phyloP scores from a whole-genome alignment of 2,888 invertebrate genomes.

The Sinohyriopsis cumingii region DNA sequence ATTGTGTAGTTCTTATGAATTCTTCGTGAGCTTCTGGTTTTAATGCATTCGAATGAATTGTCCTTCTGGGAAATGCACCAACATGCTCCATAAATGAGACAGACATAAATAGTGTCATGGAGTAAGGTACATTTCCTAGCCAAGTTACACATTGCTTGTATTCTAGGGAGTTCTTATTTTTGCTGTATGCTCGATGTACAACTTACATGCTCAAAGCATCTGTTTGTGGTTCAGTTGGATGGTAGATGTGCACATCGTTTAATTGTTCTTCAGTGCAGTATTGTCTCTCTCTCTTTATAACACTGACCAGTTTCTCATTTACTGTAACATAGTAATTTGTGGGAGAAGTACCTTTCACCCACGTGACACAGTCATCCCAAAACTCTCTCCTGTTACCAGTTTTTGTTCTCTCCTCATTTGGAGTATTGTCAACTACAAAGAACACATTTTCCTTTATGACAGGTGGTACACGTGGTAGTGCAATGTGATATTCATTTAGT shows the following conservation, averaged over 20 bases:
- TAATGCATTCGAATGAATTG: slow-evolving; percentile 5
- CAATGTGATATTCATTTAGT: neutral
- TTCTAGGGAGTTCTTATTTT: slow-evolving; percentile 1
- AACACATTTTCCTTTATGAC: slow-evolving; percentile 12
- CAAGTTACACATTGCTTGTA: slow-evolving; percentile 11
- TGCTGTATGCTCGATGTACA: slow-evolving; percentile 9
- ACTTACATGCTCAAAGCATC: neutral
- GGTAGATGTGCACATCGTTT: neutral
- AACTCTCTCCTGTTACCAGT: slow-evolving; percentile 8
- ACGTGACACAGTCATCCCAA: slow-evolving; percentile 14
- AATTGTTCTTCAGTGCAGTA: slow-evolving; percentile 2
- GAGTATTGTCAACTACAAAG: slow-evolving; percentile 9
- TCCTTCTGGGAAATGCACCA: slow-evolving; percentile 6
- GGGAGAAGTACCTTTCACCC: slow-evolving; percentile 8
- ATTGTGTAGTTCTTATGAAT: slow-evolving; percentile 1
- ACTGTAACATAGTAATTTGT: slow-evolving; percentile 1
- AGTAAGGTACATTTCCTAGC: slow-evolving; percentile 8
- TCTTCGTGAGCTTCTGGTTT: neutral
- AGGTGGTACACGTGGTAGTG: neutral
- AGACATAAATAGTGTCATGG: neutral
- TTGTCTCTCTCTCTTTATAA: slow-evolving; percentile 5
- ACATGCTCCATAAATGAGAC: slow-evolving; percentile 7
- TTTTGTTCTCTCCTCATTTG: neutral
- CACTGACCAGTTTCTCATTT: slow-evolving; percentile 6
- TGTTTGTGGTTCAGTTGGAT: slow-evolving; percentile 6